These are phyloP conservation scores for Drosophila pandora DNA, from an alignment of 1,140 invertebrate species.

Conservation along the genomic window DNA sequence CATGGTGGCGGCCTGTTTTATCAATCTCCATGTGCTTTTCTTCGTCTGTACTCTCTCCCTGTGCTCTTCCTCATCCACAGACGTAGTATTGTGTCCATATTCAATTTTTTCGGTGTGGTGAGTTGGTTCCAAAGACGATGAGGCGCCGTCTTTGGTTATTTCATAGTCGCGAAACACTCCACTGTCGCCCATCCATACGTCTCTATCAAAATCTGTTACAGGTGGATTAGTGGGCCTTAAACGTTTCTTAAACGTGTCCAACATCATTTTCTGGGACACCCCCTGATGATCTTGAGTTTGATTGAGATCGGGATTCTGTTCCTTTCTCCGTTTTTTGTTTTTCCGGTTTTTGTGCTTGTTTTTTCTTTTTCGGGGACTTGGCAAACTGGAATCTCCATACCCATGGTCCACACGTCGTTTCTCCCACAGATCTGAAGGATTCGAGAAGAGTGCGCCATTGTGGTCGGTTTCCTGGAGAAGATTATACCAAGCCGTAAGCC, in stretches of 20 bases:
- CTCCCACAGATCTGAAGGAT: conserved; percentile 87
- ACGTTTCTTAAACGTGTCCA: conserved; percentile 49
- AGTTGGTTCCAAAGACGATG: conserved; percentile 43
- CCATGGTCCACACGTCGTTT: conserved; percentile 57
- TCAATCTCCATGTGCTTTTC: conserved; percentile 72
- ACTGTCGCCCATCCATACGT: conserved; percentile 73
- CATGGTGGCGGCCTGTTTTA: conserved; percentile 60
- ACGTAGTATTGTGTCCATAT: conserved; percentile 77
- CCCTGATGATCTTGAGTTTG: conserved; percentile 50
- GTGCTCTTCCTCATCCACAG: conserved; percentile 75
- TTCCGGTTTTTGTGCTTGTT: conserved; percentile 78
- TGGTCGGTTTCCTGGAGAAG: conserved; percentile 89
- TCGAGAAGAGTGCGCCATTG: conserved; percentile 88
- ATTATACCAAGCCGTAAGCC: conserved; percentile 93
- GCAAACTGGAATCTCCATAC: conserved; percentile 48
- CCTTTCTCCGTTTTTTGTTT: conserved; percentile 83
- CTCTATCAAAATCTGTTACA: conserved; percentile 21
- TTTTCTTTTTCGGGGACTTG: conserved; percentile 76
- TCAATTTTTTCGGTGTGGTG: conserved; percentile 54
- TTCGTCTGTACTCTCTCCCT: conserved; percentile 71
- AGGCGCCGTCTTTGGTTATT: conserved; percentile 66
- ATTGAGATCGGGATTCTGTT: conserved; percentile 70
- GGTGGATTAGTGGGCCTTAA: conserved; percentile 60
- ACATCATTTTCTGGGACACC: conserved; percentile 45
- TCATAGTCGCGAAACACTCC: conserved; percentile 76